Conservation (phyloP, 37 sponge, comb jelly and placozoan genomes). For the Mnemiopsis leidyi region DNA sequence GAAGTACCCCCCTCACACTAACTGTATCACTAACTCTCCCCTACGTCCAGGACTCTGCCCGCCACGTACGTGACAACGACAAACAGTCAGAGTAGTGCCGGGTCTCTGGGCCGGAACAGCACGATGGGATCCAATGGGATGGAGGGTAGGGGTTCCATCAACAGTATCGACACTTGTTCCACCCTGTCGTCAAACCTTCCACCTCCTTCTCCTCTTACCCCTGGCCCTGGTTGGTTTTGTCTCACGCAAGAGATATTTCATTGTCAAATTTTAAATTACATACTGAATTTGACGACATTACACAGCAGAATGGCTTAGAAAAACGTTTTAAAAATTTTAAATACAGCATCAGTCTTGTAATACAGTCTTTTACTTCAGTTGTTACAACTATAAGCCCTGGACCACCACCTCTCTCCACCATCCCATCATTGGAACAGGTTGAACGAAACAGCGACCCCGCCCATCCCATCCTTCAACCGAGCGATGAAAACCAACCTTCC, state of each 20-base stretch:
- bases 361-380: no score
- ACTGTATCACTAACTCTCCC: neutral
- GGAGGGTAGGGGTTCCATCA: neutral
- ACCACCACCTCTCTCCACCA: neutral
- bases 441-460: neutral
- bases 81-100: neutral
- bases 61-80: constrained; percentile 24
- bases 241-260: no score
- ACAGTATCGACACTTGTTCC: constrained; percentile 12
- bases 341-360: no score
- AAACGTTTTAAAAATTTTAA: no score
- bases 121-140: neutral
- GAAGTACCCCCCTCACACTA: no score
- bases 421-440: neutral
- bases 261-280: no score
- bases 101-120: constrained; percentile 23
- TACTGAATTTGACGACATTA: no score
- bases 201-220: constrained; percentile 21
- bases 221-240: no score
- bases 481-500: neutral
- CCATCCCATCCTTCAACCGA: neutral
- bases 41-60: neutral
- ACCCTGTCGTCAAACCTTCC: constrained; percentile 53
- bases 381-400: neutral
- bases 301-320: no score